These are phyloP conservation scores for Aphelenchoides avenae DNA, from an alignment of 1,140 invertebrate species.

Conservation along the genomic window DNA sequence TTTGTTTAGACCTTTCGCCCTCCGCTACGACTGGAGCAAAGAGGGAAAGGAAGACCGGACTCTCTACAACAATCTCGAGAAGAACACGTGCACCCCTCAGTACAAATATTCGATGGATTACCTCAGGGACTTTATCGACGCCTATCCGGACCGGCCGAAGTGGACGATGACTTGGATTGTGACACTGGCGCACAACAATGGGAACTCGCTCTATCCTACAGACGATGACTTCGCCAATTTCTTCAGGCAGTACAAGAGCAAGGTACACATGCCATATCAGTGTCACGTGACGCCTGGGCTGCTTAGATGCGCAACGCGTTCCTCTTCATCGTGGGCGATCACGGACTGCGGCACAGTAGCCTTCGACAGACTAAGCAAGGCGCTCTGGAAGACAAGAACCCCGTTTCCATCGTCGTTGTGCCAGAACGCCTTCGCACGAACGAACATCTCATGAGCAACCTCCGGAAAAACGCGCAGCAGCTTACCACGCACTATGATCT, in stretches of 20 bases:
- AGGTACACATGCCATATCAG: background rate
- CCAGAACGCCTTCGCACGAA: constrained; percentile 19
- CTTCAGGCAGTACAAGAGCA: constrained; percentile 12
- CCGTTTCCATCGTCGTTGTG: constrained; percentile 7
- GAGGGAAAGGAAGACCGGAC: background rate
- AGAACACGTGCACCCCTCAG: constrained; percentile 2
- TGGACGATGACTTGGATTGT: constrained; percentile 10
- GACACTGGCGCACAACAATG: constrained; percentile 5
- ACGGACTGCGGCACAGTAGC: constrained; percentile 9
- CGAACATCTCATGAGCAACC: background rate
- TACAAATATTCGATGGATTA: constrained; percentile 9
- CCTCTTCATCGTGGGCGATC: too few relatives aligned
- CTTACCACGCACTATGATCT: constrained; percentile 25
- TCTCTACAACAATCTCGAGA: background rate
- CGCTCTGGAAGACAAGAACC: constrained; percentile 27
- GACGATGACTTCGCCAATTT: constrained; percentile 2
- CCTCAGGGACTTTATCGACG: constrained; percentile 2
- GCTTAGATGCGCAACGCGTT: constrained; percentile 17
- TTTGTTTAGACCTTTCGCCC: constrained; percentile 5
- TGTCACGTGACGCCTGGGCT: background rate
- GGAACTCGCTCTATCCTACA: background rate
- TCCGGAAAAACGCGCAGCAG: constrained; percentile 4
- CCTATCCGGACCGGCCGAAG: constrained; percentile 4
- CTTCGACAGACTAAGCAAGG: constrained; percentile 4
- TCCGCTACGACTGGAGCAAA: background rate